These are phyloP conservation scores for Artibeus lituratus DNA, from an alignment of 2,797 vertebrate genomes.

Conservation along the genomic window DNA sequence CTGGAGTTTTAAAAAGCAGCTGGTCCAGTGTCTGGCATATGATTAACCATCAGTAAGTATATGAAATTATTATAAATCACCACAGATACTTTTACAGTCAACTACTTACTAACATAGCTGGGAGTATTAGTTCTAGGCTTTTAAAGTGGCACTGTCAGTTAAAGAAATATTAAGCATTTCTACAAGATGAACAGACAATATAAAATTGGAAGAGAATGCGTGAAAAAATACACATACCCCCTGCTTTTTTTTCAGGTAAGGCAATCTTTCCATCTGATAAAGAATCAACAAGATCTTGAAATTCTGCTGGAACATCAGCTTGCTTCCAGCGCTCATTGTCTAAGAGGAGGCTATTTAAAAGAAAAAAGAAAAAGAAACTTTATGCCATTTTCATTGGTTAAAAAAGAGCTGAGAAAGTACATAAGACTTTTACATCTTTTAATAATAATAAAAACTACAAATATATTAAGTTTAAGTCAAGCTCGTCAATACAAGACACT, in stretches of 20 bases:
- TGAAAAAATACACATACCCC: slow-evolving; percentile 80
- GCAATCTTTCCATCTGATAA: slow-evolving; percentile 93
- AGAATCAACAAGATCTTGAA: slow-evolving; percentile 95
- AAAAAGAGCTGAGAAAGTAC: not conserved
- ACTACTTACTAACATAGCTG: not conserved
- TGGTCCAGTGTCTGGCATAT: not conserved
- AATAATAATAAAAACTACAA: not conserved
- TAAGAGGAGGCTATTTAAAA: slow-evolving; percentile 89
- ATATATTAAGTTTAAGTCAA: not conserved
- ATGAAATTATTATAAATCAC: slow-evolving; percentile 39
- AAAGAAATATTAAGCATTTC: slow-evolving; percentile 34
- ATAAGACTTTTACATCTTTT: not conserved
- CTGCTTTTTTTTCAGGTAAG: slow-evolving; percentile 90
- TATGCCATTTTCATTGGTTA: not conserved
- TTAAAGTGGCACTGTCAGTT: not conserved
- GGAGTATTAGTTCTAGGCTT: not conserved
- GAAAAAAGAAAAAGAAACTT: slow-evolving; percentile 55
- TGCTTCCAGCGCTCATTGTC: slow-evolving; percentile 99
- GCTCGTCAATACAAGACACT: not conserved
- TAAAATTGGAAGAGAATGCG: not conserved
- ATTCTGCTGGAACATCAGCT: slow-evolving; percentile 96
- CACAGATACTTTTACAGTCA: not conserved
- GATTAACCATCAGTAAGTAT: not conserved
- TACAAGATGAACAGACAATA: slow-evolving; percentile 4
- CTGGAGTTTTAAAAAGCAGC: not conserved